These are phyloP conservation scores for Siderastrea siderea DNA, from an alignment of 92 coral and sea anemone genomes.

Conservation along the genomic window DNA sequence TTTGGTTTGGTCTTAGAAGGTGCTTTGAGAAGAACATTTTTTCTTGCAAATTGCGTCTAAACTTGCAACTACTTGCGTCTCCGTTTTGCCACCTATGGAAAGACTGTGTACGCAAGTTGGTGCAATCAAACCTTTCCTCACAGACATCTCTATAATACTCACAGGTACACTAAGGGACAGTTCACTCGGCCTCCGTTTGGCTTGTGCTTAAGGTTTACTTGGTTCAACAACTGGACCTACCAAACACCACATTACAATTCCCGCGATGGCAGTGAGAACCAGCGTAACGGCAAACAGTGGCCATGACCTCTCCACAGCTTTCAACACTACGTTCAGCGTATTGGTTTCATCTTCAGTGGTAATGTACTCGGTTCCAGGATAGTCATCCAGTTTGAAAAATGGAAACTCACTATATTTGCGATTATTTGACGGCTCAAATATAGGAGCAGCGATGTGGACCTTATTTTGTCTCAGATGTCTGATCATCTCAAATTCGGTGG, in stretches of 20 bases:
- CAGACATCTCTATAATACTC: too few relatives aligned
- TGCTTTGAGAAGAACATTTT: too few relatives aligned
- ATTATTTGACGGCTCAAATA: constrained; percentile 4
- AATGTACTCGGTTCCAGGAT: constrained; percentile 38
- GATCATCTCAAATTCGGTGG: constrained; percentile 13
- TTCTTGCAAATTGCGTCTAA: too few relatives aligned
- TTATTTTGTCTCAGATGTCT: constrained; percentile 1
- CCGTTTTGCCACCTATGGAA: too few relatives aligned
- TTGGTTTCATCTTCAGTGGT: neutral
- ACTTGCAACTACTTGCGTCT: too few relatives aligned
- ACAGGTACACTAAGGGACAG: too few relatives aligned
- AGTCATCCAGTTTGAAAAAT: constrained; percentile 29
- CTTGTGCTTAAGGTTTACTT: too few relatives aligned
- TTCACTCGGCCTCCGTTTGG: too few relatives aligned
- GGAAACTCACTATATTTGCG: constrained; percentile 17
- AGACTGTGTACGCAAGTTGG: too few relatives aligned
- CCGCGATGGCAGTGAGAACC: constrained; percentile 45
- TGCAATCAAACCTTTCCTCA: too few relatives aligned
- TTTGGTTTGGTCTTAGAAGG: too few relatives aligned
- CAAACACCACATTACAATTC: constrained; percentile 60
- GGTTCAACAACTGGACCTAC: constrained; percentile 11
- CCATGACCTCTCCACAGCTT: constrained; percentile 30
- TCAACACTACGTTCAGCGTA: neutral
- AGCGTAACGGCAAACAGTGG: constrained; percentile 41
- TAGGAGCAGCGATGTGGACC: constrained; percentile 15